Conservation (phyloP, 2,113 vertebrate genomes). For the Mus musculus region DNA sequence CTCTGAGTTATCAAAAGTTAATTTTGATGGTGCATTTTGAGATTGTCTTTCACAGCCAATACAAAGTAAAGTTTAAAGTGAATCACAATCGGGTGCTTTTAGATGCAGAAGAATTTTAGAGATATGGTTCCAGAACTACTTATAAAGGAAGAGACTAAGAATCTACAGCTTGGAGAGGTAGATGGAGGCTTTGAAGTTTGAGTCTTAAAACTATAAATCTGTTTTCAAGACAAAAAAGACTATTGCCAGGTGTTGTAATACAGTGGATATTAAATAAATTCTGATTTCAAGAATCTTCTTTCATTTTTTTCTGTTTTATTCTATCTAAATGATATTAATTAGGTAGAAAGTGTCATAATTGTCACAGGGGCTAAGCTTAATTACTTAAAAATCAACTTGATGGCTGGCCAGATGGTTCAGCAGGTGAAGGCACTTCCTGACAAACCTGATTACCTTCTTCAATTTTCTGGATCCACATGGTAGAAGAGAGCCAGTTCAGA, state of each 20-base stretch:
- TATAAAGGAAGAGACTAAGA: background rate
- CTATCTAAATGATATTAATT: background rate
- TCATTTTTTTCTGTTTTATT: constrained; percentile 44
- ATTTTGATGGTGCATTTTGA: background rate
- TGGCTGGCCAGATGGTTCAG: background rate
- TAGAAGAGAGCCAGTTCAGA: background rate
- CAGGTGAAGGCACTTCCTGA: background rate
- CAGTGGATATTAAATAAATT: background rate
- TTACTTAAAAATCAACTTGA: background rate
- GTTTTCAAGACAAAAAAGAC: constrained; percentile 61
- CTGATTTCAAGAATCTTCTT: constrained; percentile 49
- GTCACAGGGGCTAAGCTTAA: background rate
- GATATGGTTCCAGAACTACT: background rate
- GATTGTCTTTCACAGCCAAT: background rate
- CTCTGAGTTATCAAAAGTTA: background rate
- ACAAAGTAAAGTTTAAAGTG: background rate
- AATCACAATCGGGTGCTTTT: background rate
- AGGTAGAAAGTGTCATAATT: background rate
- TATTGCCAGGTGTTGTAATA: constrained; percentile 53
- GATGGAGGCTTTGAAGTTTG: background rate
- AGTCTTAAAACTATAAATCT: background rate
- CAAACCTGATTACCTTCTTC: background rate
- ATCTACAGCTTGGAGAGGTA: background rate
- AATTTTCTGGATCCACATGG: too few species aligned
- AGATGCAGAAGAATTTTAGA: background rate